phyloP scores from a whole-genome alignment of 2,797 vertebrate genomes.

The Zalophus californianus region DNA sequence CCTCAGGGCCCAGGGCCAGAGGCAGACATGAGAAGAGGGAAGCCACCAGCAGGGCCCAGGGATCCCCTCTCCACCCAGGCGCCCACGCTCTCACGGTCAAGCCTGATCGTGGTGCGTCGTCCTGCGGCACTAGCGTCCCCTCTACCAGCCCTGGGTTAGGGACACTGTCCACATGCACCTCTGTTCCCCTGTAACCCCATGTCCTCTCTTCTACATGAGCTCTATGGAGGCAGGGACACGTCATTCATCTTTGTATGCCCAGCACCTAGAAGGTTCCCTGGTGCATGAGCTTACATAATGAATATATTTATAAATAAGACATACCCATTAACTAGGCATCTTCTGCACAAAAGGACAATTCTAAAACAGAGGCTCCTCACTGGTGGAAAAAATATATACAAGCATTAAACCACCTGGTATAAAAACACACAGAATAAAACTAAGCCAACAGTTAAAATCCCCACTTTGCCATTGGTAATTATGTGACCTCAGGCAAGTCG shows the following conservation, averaged over 20 bases:
- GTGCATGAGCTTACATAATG: not conserved
- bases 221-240: not conserved
- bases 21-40: not conserved
- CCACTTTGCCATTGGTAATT: not conserved
- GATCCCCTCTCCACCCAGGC: not conserved
- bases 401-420: not conserved
- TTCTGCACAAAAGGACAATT: not conserved
- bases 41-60: no score
- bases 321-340: not conserved
- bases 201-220: not conserved
- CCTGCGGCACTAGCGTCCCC: no score
- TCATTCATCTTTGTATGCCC: not conserved
- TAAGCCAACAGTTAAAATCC: not conserved
- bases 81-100: fast-evolving
- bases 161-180: not conserved
- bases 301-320: not conserved
- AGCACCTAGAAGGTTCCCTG: not conserved
- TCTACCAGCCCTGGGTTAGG: not conserved
- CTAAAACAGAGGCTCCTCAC: not conserved
- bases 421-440: not conserved
- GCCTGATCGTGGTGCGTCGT: fast-evolving
- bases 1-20: fast-evolving
- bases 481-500: not conserved
- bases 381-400: not conserved
- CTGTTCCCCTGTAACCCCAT: not conserved